Conservation (phyloP, 2,888 invertebrate genomes). For the Trachelus stipa region DNA sequence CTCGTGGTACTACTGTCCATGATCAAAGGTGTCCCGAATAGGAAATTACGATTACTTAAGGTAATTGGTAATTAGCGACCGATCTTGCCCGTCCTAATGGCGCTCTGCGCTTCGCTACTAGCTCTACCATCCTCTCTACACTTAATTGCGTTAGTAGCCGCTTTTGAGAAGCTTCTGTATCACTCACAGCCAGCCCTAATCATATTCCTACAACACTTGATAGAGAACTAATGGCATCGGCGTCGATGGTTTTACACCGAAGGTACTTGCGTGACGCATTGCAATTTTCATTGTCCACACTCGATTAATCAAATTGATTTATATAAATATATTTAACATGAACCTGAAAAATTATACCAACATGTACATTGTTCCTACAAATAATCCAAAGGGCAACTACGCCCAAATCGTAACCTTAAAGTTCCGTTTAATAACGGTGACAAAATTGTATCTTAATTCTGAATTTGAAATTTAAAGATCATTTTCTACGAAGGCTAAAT, state of each 20-base stretch:
- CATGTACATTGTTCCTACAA: no score
- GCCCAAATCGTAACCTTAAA: background rate
- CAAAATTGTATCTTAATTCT: background rate
- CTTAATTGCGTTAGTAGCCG: conserved; percentile 61
- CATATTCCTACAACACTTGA: conserved; percentile 61
- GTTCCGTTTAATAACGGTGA: background rate
- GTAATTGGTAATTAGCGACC: conserved; percentile 64
- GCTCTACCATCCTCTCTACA: conserved; percentile 46
- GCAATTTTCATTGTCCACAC: background rate
- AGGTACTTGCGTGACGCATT: background rate
- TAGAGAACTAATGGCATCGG: conserved; percentile 60
- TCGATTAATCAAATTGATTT: background rate
- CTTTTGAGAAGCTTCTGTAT: conserved; percentile 64
- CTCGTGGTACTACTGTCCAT: background rate
- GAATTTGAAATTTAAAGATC: conserved; percentile 20
- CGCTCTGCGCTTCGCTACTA: conserved; percentile 40
- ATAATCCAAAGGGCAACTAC: background rate
- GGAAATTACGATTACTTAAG: conserved; percentile 61
- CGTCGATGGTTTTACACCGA: conserved; percentile 6
- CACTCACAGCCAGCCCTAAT: conserved; percentile 61
- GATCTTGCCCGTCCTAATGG: conserved; percentile 61
- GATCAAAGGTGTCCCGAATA: conserved; percentile 56
- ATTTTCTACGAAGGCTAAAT: conserved; percentile 51
- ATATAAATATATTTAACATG: background rate
- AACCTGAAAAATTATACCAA: background rate